Conservation (phyloP, 2,888 invertebrate species). For the Drosophila mercatorum region DNA sequence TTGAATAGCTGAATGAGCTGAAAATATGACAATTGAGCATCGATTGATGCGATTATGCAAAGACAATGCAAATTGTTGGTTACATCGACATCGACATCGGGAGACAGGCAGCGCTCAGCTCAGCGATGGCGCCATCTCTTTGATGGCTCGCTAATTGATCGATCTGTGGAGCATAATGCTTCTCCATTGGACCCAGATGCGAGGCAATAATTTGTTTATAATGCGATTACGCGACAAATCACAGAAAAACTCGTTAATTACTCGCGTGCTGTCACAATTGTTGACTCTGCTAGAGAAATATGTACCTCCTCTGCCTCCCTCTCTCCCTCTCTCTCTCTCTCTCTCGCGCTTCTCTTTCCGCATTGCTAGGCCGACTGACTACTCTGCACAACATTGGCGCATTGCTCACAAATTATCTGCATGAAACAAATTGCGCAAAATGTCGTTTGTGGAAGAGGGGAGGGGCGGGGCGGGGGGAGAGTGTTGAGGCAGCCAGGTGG, state of each 20-base stretch:
- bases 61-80: slow-evolving; percentile 37
- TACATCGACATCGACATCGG: slow-evolving; percentile 33
- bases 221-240: slow-evolving; percentile 70
- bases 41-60: slow-evolving; percentile 52
- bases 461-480: too few species aligned
- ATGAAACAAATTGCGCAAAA: slow-evolving; percentile 63
- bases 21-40: slow-evolving; percentile 36
- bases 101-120: not conserved
- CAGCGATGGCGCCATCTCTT: slow-evolving; percentile 46
- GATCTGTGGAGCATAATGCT: slow-evolving; percentile 32
- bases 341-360: slow-evolving; percentile 52
- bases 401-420: slow-evolving; percentile 47
- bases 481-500: not conserved
- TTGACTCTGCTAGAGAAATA: slow-evolving; percentile 30
- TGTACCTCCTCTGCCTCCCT: slow-evolving; percentile 1
- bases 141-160: slow-evolving; percentile 50
- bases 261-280: slow-evolving; percentile 74
- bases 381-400: slow-evolving; percentile 22
- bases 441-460: slow-evolving; percentile 18
- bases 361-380: slow-evolving; percentile 46
- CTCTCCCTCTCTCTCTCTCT: not conserved
- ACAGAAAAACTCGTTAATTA: slow-evolving; percentile 67
- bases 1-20: not conserved
- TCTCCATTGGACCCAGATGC: slow-evolving; percentile 19
- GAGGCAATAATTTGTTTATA: slow-evolving; percentile 73